A percentile compares a stretch with the other conserved stretches of the same genome.
phyloP scores from a whole-genome alignment of 2,888 invertebrate species.

The Steinernema hermaphroditum region DNA sequence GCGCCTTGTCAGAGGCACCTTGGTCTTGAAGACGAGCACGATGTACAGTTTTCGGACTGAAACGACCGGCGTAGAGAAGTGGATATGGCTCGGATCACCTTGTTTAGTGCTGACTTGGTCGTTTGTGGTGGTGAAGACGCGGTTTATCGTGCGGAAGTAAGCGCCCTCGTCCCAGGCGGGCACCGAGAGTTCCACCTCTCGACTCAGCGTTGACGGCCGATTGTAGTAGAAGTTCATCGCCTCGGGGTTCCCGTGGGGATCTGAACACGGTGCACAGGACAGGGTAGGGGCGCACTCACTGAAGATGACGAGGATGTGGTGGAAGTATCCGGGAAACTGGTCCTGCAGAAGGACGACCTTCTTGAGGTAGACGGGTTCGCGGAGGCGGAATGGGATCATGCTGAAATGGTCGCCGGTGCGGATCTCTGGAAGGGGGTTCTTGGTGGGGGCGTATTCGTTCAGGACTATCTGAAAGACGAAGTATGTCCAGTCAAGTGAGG shows the following conservation, averaged over 20 bases:
- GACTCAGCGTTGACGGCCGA: slow-evolving; percentile 49
- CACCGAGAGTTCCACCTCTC: slow-evolving; percentile 52
- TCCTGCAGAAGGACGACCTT: slow-evolving; percentile 51
- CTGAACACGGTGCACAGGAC: slow-evolving; percentile 39
- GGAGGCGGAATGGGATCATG: slow-evolving; percentile 50
- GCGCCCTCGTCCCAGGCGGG: slow-evolving; percentile 58
- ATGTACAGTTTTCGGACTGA: slow-evolving; percentile 55
- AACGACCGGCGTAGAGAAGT: slow-evolving; percentile 35
- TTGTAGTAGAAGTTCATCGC: slow-evolving; percentile 59
- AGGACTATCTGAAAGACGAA: slow-evolving; percentile 45
- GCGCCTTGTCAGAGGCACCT: slow-evolving; percentile 46
- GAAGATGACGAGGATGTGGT: slow-evolving; percentile 52
- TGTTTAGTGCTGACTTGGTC: slow-evolving; percentile 52
- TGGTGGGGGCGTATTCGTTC: slow-evolving; percentile 51
- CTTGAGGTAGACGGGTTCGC: slow-evolving; percentile 53
- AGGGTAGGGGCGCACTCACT: slow-evolving; percentile 40
- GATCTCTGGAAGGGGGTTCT: slow-evolving; percentile 50
- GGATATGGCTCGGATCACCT: slow-evolving; percentile 32
- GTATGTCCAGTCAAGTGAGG: not conserved
- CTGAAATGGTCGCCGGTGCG: slow-evolving; percentile 57
- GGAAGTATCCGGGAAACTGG: slow-evolving; percentile 50
- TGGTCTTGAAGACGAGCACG: slow-evolving; percentile 56
- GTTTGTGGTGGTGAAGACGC: slow-evolving; percentile 55
- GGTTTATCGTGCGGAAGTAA: slow-evolving; percentile 55
- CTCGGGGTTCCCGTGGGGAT: slow-evolving; percentile 58